A percentile compares a stretch with the other conserved stretches of the same genome.
Conservation (phyloP, 2,888 invertebrate genomes). For the Lacanobia oleracea region DNA sequence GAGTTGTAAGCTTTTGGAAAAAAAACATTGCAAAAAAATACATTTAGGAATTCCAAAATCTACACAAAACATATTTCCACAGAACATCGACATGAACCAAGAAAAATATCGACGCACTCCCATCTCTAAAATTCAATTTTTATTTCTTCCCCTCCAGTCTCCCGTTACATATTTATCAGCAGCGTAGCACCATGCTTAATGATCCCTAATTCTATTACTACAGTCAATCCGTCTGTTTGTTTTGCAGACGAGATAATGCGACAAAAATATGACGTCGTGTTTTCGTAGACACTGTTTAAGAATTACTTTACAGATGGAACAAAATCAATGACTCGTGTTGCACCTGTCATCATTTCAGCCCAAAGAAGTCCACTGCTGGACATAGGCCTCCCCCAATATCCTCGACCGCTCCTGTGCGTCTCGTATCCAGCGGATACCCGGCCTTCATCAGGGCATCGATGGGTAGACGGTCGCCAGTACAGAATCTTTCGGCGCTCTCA, state of each 20-base stretch:
- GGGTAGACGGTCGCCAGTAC: too few species aligned
- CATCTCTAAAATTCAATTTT: constrained; percentile 73
- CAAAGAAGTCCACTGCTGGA: too few species aligned
- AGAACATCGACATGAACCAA: constrained; percentile 24
- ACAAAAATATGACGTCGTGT: not conserved
- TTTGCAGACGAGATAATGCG: constrained; percentile 18
- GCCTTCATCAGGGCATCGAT: too few species aligned
- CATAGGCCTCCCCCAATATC: too few species aligned
- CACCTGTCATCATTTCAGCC: too few species aligned
- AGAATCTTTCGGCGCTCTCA: too few species aligned
- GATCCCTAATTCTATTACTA: constrained; percentile 77
- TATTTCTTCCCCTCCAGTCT: constrained; percentile 60
- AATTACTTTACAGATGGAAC: too few species aligned
- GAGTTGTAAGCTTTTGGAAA: too few species aligned
- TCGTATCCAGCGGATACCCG: too few species aligned
- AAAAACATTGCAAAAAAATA: not conserved
- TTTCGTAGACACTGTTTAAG: not conserved
- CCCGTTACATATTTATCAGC: constrained; percentile 78
- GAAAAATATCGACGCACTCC: constrained; percentile 50
- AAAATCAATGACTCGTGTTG: too few species aligned
- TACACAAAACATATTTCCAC: not conserved
- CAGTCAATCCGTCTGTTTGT: constrained; percentile 52
- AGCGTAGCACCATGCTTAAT: constrained; percentile 68
- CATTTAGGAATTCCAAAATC: not conserved
- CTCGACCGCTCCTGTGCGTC: too few species aligned